Evolutionary conservation across 2,113 vertebrate species (phyloP).

Genomic region (Eublepharis macularius): DNA sequence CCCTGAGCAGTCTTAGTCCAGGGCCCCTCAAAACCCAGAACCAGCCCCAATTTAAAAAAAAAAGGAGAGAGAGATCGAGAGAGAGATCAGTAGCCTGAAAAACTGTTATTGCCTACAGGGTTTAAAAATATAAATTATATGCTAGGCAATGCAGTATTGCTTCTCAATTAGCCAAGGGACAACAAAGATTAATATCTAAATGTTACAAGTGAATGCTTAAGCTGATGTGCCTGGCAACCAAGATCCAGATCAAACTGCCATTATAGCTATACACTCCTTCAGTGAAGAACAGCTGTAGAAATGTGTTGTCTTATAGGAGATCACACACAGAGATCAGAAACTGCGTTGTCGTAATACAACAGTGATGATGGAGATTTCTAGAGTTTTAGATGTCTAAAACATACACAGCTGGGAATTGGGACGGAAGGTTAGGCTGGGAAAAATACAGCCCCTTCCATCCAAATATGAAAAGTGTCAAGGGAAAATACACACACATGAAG

Average conservation of each 20-base stretch:
- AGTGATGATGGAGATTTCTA: neutral
- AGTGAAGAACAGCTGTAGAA: neutral
- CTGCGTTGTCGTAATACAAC: constrained; percentile 6
- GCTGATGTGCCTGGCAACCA: neutral
- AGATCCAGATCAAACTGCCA: neutral
- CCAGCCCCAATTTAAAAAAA: too few species aligned
- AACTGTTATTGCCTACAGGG: neutral
- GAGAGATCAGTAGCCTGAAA: neutral
- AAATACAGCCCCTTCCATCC: neutral
- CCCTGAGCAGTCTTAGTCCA: too few species aligned
- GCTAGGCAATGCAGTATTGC: neutral
- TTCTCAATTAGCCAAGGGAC: constrained; percentile 15
- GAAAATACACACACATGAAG: constrained; percentile 20
- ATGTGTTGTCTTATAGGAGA: neutral
- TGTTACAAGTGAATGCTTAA: constrained; percentile 2
- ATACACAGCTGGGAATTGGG: neutral
- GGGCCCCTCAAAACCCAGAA: too few species aligned
- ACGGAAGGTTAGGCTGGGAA: neutral
- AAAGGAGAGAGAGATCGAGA: too few species aligned
- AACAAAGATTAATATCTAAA: constrained; percentile 1
- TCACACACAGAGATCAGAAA: neutral
- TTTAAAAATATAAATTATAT: neutral
- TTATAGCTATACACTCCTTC: neutral
- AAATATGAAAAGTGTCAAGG: neutral
- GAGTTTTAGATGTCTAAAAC: neutral